Base-by-base conservation (phyloP, 2,797 vertebrate genomes). In the Rhinophrynus dorsalis region DNA sequence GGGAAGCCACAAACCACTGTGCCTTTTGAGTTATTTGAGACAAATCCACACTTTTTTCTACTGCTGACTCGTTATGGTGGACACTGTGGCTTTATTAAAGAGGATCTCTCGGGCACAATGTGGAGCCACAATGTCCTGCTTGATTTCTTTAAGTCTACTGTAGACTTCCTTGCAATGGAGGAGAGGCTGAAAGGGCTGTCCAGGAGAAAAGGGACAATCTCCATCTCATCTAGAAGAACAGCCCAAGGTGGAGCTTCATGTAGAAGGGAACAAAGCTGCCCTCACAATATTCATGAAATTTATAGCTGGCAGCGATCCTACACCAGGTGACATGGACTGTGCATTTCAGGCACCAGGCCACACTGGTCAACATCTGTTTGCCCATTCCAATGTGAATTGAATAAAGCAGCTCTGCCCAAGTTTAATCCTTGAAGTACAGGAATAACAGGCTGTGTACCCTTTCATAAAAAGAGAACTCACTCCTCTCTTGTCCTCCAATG, bases 291-390 rank as follows among this genome's bases (percentile, higher is more conserved):
- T 68, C 90, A 92, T 1, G 84, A 88, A 38, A 91, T 92, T 79
- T 92, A 90, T 77, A 93, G 83, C 42, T 94, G 92, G 92, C 92
- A 93, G 76, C 85, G 91, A 74, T 93, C 92, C 66, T 93, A 93
- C 52, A 93, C 92, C 60, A 86, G 90, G 57, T 94, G 83, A 92
- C 77, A 38, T 3, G 17, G 27, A n/a, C 10, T 38, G 3, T 52
- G 40, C n/a, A n/a, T n/a, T n/a, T n/a, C n/a, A n/a, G n/a, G n/a
- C n/a, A n/a, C n/a, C n/a, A n/a, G n/a, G n/a, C n/a, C n/a, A n/a
- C n/a, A n/a, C n/a, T n/a, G n/a, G n/a, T n/a, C n/a, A n/a, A n/a
- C n/a, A n/a, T n/a, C n/a, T n/a, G n/a, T n/a, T n/a, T n/a, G n/a
- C n/a, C n/a, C n/a, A n/a, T n/a, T n/a, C n/a, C n/a, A n/a, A n/a